These are phyloP conservation scores for Herminia tarsipennalis DNA, from an alignment of 2,888 invertebrate species.

Conservation along the genomic window DNA sequence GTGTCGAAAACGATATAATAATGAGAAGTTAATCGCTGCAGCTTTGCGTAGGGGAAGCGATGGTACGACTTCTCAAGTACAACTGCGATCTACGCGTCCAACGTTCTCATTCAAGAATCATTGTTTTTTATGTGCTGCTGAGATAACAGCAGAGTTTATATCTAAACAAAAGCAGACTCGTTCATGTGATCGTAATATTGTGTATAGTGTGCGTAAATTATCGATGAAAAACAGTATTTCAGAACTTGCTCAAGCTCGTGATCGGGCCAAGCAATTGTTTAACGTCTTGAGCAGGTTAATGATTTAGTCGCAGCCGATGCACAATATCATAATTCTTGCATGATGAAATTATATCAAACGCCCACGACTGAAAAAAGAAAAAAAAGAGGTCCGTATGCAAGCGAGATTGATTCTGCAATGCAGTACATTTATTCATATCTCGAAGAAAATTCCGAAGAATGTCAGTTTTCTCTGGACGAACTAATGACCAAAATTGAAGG, in stretches of 20 bases:
- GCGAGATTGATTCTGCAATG: not conserved
- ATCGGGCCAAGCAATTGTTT: not conserved
- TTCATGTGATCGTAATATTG: not conserved
- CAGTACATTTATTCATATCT: not conserved
- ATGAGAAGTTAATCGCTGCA: not conserved
- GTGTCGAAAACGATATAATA: constrained; percentile 1
- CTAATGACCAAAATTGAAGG: not conserved
- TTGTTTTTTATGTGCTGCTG: not conserved
- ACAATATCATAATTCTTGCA: not conserved
- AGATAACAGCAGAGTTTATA: not conserved
- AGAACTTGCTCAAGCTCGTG: too few species aligned
- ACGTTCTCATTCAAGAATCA: too few species aligned
- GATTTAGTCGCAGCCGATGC: not conserved
- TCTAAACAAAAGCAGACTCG: not conserved
- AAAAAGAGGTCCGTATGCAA: not conserved
- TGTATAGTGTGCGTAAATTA: too few species aligned
- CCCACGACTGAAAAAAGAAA: too few species aligned
- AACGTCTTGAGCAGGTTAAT: not conserved
- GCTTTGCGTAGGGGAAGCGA: not conserved
- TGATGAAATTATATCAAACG: not conserved
- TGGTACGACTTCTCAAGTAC: not conserved
- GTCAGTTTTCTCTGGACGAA: constrained; percentile 1
- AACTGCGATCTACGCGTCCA: too few species aligned
- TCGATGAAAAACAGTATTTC: too few species aligned
- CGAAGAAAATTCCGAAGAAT: not conserved